Conservation (phyloP, 2,113 vertebrate species). For the Psittacula cyanocephala region DNA sequence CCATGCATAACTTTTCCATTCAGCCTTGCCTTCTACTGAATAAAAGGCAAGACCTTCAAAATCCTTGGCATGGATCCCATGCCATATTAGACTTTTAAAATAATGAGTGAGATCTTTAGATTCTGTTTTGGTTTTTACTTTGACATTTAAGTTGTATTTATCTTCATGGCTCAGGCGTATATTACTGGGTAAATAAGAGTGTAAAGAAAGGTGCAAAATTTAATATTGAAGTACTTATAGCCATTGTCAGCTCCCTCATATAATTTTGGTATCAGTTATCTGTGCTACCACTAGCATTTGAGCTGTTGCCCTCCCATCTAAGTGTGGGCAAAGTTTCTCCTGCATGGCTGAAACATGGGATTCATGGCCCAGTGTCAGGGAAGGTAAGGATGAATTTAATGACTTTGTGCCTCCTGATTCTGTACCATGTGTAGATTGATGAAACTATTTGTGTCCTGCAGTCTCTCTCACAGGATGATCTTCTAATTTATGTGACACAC, state of each 20-base stretch:
- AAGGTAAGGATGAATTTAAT: background rate
- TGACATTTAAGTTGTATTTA: background rate
- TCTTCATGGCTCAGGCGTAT: background rate
- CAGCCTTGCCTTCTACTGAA: background rate
- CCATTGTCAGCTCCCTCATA: too few relatives aligned
- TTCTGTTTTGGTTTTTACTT: background rate
- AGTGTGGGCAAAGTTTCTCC: background rate
- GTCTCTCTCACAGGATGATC: background rate
- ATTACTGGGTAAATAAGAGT: background rate
- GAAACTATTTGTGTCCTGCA: background rate
- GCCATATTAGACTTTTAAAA: background rate
- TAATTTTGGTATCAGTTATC: background rate
- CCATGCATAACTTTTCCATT: background rate
- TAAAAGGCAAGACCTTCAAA: background rate
- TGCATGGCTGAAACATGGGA: background rate
- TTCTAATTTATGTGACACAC: background rate
- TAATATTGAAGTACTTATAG: background rate
- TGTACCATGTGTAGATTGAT: background rate
- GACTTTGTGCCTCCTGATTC: background rate
- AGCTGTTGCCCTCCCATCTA: rapidly evolving
- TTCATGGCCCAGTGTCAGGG: background rate
- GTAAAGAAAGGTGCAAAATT: background rate
- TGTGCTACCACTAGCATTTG: background rate
- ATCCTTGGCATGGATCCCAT: background rate
- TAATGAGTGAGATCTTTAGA: background rate